Evolutionary conservation across 2,888 invertebrate genomes (phyloP), one percentile per base, ranked within the genome.

Genomic region (Ypsolopha scabrella): DNA sequence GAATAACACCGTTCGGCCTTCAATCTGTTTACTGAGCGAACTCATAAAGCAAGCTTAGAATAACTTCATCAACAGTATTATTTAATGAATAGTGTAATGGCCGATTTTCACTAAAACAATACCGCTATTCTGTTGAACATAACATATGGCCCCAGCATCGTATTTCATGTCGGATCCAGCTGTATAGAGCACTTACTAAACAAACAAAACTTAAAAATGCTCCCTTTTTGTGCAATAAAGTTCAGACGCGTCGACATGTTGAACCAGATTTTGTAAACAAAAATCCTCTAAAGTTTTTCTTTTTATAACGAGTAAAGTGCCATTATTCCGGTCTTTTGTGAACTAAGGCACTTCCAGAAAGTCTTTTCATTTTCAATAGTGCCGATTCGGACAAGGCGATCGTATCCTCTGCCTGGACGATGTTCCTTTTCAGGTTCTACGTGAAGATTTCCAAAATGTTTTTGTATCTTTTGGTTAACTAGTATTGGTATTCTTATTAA

Each of bases 101-200:
- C 45, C 50, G 57, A 62, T 57, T 63, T 56, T 63, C 55, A 51
- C 53, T 58, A 54, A 54, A 58, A 66, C 65, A 68, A 65, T 61
- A 58, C 60, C 56, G 61, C 59, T 61, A 60, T 64, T 62, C 63
- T 63, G 58, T 57, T 59, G 51, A 51, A 53, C 54, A 51, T 41
- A 51, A 56, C 67, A 64, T 63, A 57, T 64, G 63, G 60, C 55
- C 54, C 54, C 55, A 38, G 55, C 55, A 49, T 65, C 64, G 57
- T 56, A 56, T 66, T 67, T 59, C 65, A 59, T 56, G 58, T 55
- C 56, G 48, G 55, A 48, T 38, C 52, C 41, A 48, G 49, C 49
- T 41, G 49, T 48, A 33, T 9, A 45, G 7, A 13, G 34, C 24
- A 6, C 8, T 13, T 7, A 47, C 13, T 13, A 47, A n/a, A 14